phyloP scores from a whole-genome alignment of 92 coral and sea anemone species.

The Micromussa lordhowensis region DNA sequence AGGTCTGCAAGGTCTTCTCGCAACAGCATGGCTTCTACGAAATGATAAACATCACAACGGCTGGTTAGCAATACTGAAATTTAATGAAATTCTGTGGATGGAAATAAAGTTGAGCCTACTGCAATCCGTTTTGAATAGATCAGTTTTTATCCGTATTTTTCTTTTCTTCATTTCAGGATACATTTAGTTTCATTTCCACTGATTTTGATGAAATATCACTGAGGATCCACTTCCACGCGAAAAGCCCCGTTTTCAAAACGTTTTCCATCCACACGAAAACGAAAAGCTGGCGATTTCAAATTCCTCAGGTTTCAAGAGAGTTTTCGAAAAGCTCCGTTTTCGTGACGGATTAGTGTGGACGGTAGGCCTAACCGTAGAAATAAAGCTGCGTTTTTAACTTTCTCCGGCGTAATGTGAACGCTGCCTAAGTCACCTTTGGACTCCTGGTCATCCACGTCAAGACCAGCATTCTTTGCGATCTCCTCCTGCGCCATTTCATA shows the following conservation, averaged over 20 bases:
- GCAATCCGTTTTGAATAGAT: not conserved
- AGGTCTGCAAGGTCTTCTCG: conserved; percentile 90
- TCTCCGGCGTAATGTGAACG: not conserved
- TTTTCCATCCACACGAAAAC: no score
- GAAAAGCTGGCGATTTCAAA: no score
- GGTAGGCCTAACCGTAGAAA: no score
- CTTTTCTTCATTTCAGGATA: not conserved
- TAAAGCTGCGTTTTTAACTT: no score
- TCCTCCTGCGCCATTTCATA: conserved; percentile 98
- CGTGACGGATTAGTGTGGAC: no score
- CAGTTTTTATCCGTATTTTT: not conserved
- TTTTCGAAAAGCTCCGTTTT: no score
- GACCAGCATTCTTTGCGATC: conserved; percentile 90
- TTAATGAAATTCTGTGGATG: not conserved
- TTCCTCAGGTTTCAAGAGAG: no score
- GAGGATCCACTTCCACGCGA: no score
- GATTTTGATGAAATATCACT: no score
- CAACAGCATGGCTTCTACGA: conserved; percentile 74
- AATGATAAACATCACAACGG: not conserved
- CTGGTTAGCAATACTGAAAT: not conserved
- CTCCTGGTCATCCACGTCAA: conserved; percentile 83
- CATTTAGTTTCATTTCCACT: not conserved
- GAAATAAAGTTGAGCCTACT: not conserved
- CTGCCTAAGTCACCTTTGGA: conserved; percentile 23
- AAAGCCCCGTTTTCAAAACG: no score